Base-by-base conservation (phyloP, 2,888 invertebrate species). In the Carpatolechia fugitivella region DNA sequence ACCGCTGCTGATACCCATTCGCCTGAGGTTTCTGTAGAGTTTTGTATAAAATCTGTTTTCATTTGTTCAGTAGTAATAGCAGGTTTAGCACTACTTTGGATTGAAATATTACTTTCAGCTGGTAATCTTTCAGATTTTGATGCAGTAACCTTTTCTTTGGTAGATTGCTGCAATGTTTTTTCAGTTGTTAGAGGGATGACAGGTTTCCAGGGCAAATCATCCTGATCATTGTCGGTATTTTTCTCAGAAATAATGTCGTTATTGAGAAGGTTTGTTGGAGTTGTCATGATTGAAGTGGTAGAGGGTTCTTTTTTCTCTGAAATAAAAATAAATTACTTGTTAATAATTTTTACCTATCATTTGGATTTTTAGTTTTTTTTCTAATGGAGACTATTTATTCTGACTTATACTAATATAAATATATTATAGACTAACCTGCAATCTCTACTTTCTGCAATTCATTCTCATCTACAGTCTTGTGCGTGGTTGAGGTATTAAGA, bases 391-490 rank as follows among this genome's bases (percentile, higher is more conserved):
- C n/a, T n/a, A n/a, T n/a, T n/a, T n/a, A n/a, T n/a, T n/a, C n/a
- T n/a, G n/a, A n/a, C n/a, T n/a, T n/a, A 24, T 24, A 24, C 24
- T 24, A 24, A 24, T 10, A 11, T 35, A 35, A 35, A 41, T 10
- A 18, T 4, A 8, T n/a, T 24, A n/a, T 7, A 6, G 11, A 68
- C 77, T 72, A 47, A 90, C 90, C 88, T 76, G 69, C 60, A 56
- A 75, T 61, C 75, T 88, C 88, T 58, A 88, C 83, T 64, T 86
- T 89, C 61, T 90, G 89, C 54, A 90, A 58, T 49, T 90, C 90
- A 57, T 89, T 90, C 68, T 90, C 90, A 61, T 85, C 80, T 7
- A 77, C 59, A 55, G 56, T 79, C 59, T 82, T 86, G 14, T 70
- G 76, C 7, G 75, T 68, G 35, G 55, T 59, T 8, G 82, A 78